phyloP scores from a whole-genome alignment of 2,113 vertebrate species.

The Polypterus senegalus region DNA sequence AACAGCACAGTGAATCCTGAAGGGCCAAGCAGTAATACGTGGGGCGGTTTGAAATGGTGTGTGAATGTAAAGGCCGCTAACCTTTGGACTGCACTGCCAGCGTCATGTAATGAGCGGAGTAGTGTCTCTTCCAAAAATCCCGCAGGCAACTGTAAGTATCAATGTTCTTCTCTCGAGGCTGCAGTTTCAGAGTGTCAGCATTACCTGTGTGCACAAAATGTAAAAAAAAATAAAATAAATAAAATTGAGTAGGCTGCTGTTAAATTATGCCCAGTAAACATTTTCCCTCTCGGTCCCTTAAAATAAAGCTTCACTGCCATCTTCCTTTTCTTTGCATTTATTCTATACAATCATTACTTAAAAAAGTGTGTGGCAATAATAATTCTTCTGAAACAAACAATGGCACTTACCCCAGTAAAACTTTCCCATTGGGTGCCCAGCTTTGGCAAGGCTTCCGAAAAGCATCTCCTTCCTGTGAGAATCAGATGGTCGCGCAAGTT shows the following conservation, averaged over 20 bases:
- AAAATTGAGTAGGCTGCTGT: too few species aligned
- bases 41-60: too few species aligned
- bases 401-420: constrained; percentile 83
- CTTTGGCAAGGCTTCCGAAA: constrained; percentile 82
- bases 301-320: too few species aligned
- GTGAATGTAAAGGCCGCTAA: constrained; percentile 25
- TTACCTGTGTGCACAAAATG: constrained; percentile 56
- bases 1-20: too few species aligned
- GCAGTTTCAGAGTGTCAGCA: constrained; percentile 80
- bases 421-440: constrained; percentile 87
- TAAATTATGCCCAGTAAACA: too few species aligned
- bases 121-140: constrained; percentile 79
- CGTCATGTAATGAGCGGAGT: constrained; percentile 94
- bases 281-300: too few species aligned
- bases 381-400: background rate
- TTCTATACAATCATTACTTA: too few species aligned
- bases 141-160: constrained; percentile 75
- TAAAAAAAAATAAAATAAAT: too few species aligned
- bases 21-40: too few species aligned
- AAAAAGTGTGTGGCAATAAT: too few species aligned
- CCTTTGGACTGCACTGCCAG: constrained; percentile 89
- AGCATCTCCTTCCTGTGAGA: constrained; percentile 87
- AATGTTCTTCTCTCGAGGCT: constrained; percentile 69
- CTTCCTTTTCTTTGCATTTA: too few species aligned
- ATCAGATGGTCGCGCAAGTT: constrained; percentile 79